phyloP scores from a whole-genome alignment of 2,888 invertebrate species.

The Peribatodes rhomboidaria region DNA sequence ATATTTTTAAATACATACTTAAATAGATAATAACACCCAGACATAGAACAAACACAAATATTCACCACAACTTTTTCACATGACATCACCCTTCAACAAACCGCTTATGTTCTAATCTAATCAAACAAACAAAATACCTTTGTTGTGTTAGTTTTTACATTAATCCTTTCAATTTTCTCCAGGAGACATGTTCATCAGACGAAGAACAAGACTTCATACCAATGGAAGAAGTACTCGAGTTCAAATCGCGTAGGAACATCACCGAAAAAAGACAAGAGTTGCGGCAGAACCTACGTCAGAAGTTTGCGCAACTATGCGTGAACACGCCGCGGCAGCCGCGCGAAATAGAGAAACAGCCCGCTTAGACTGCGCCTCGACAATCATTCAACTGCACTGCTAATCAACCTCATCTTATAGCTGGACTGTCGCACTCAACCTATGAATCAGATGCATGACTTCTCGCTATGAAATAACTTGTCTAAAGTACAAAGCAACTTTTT shows the following conservation, averaged over 20 bases:
- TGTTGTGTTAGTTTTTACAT: not conserved
- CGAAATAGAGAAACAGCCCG: conserved; percentile 63
- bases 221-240: conserved; percentile 95
- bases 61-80: too few species aligned
- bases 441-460: not conserved
- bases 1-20: too few species aligned
- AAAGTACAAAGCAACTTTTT: not conserved
- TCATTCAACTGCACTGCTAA: conserved; percentile 62
- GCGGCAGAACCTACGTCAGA: conserved; percentile 92
- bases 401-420: conserved; percentile 26
- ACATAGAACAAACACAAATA: too few species aligned
- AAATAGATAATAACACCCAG: too few species aligned
- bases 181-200: conserved; percentile 93
- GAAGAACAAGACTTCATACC: conserved; percentile 94
- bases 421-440: conserved; percentile 21
- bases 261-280: conserved; percentile 93
- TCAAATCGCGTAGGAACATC: conserved; percentile 93
- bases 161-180: conserved; percentile 41
- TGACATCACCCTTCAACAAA: too few species aligned
- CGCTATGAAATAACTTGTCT: not conserved
- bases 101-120: too few species aligned
- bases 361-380: conserved; percentile 46
- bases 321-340: conserved; percentile 75
- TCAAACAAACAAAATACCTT: not conserved
- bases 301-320: conserved; percentile 93